A percentile compares a stretch with the other conserved stretches of the same genome.
These are phyloP conservation scores for Neelides folsomi DNA, from an alignment of 2,888 invertebrate genomes.

Conservation along the genomic window DNA sequence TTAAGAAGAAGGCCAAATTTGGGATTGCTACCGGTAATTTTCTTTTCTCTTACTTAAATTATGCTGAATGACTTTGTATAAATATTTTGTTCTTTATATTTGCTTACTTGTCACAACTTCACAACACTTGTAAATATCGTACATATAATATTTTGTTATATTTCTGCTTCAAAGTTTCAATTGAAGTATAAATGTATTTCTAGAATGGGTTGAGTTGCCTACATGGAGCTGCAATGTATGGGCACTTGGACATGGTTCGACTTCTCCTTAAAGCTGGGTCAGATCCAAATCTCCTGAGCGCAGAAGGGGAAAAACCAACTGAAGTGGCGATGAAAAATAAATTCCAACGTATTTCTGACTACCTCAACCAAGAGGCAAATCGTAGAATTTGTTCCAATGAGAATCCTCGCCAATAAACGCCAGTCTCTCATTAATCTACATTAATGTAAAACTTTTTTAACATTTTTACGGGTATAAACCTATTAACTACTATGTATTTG, in stretches of 20 bases:
- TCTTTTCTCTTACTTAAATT: constrained; percentile 7
- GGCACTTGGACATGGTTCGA: constrained; percentile 64
- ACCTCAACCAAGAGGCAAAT: no score
- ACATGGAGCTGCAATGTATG: constrained; percentile 82
- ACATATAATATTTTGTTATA: background rate
- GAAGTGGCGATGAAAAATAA: background rate
- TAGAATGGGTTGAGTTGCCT: constrained; percentile 85
- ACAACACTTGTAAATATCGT: no score
- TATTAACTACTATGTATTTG: no score
- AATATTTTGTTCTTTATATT: no score
- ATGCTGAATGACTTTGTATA: no score
- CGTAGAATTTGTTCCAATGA: no score
- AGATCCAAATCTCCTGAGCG: constrained; percentile 54
- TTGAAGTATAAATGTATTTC: constrained; percentile 35
- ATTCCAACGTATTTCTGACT: no score
- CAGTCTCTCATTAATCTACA: no score
- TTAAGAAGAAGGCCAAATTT: constrained; percentile 69
- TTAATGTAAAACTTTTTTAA: no score
- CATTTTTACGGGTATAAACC: no score
- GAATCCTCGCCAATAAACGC: no score
- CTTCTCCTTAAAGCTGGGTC: constrained; percentile 58
- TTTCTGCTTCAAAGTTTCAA: background rate
- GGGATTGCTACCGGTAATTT: constrained; percentile 62
- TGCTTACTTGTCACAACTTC: no score
- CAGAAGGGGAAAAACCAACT: constrained; percentile 53